phyloP scores from a whole-genome alignment of 2,888 invertebrate genomes.

The Perizoma flavofasciatum region DNA sequence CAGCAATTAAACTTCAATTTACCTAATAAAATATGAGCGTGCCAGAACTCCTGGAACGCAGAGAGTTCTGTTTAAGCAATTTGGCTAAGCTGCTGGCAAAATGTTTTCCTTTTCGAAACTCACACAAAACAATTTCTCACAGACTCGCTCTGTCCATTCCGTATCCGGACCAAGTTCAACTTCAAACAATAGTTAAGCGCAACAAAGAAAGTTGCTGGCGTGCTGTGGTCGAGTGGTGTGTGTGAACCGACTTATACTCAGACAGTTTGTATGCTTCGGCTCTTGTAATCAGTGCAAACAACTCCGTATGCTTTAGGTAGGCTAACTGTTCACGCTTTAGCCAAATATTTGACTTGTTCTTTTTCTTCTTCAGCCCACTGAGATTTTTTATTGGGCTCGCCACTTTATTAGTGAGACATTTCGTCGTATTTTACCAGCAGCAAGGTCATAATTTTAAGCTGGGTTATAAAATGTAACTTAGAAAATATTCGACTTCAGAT shows the following conservation, averaged over 20 bases:
- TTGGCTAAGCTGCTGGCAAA: constrained; percentile 76
- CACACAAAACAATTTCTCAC: constrained; percentile 78
- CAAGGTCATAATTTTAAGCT: constrained; percentile 12
- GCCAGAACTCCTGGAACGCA: constrained; percentile 50
- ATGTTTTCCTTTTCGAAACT: constrained; percentile 79
- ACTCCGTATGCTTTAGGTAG: constrained; percentile 37
- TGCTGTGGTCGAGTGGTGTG: constrained; percentile 59
- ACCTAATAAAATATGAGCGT: constrained; percentile 64
- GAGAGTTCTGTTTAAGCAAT: constrained; percentile 61
- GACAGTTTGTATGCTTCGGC: constrained; percentile 51
- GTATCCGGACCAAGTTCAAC: constrained; percentile 72
- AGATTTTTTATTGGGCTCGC: constrained; percentile 27
- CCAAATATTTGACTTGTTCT: constrained; percentile 48
- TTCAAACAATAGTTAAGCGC: constrained; percentile 75
- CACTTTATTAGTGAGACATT: constrained; percentile 9
- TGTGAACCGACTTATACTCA: constrained; percentile 53
- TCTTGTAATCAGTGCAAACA: constrained; percentile 56
- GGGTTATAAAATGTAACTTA: constrained; percentile 14
- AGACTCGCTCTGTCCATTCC: constrained; percentile 73
- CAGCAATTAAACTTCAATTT: constrained; percentile 68
- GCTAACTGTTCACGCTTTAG: constrained; percentile 38
- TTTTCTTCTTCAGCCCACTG: constrained; percentile 33
- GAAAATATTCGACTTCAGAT: constrained; percentile 8
- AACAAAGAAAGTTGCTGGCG: constrained; percentile 75
- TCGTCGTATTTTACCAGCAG: constrained; percentile 17